Evolutionary conservation across 2,113 vertebrate species (phyloP), one percentile per base, ranked within the genome.

Genomic region (Alethe castanea): DNA sequence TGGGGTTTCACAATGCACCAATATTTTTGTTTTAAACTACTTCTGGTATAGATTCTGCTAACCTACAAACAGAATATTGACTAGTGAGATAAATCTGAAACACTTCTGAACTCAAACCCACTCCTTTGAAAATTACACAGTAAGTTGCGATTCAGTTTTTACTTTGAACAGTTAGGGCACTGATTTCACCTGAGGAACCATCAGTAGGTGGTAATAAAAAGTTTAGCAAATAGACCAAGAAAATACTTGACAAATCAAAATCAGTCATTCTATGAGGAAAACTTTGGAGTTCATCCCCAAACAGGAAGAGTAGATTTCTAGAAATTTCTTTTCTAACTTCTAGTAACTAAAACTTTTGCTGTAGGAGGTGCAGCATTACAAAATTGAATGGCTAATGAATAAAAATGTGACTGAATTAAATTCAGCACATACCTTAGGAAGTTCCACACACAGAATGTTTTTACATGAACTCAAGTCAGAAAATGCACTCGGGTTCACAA

Each of bases 341-440:
- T 13, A 65, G 25, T 69, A 66, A 45, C 26, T 33, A 89, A 47
- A 20, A 70, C 10, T 29, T 42, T 69, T 45, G 20, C 17, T 6
- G 0, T 36, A 64, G 65, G 29, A 70, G 6, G 16, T 66, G 81
- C 14, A 57, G 19, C 20, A 35, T 38, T 57, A 85, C 18, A 65
- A 64, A 91, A 65, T 7, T 54, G 8, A 24, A 72, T 36, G 52
- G 9, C 18, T 47, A 65, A 5, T 23, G 31, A 78, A 84, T n/a
- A 81, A 19, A 84, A 64, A 76, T 9, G 14, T 26, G 45, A 20
- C n/a, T 45, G n/a, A 53, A 8, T 3, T n/a, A 71, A 65, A 61
- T 38, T 50, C 48, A 86, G 40, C 10, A 50, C 65, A 25, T 97
- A 99, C 99, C 98, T 99, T 98, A 69, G 98, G 97, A 47, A 98